phyloP scores from a whole-genome alignment of 2,113 vertebrate genomes.

The Nasalis larvatus region DNA sequence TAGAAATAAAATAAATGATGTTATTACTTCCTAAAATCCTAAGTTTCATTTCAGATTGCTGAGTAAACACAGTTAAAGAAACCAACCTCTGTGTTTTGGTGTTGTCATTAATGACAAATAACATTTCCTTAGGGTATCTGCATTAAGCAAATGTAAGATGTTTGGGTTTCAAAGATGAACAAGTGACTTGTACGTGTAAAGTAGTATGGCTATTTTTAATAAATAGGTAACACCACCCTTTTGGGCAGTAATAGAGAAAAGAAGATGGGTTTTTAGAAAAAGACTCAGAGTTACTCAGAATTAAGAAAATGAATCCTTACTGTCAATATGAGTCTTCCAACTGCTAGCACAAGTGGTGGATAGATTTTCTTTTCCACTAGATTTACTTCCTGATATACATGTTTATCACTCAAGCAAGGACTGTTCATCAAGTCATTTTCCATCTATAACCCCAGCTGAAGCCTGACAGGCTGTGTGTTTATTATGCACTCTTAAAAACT shows the following conservation, averaged over 20 bases:
- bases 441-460: slow-evolving; percentile 84
- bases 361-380: slow-evolving; percentile 87
- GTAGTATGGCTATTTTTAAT: neutral
- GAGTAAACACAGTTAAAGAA: neutral
- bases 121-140: neutral
- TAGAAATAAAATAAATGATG: neutral
- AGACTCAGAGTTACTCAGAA: slow-evolving; percentile 63
- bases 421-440: slow-evolving; percentile 84
- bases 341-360: slow-evolving; percentile 81
- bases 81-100: neutral
- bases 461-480: slow-evolving; percentile 82
- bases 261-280: neutral
- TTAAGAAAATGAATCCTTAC: slow-evolving; percentile 79
- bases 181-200: neutral
- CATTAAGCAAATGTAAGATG: neutral
- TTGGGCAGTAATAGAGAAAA: neutral
- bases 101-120: neutral
- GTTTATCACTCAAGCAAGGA: slow-evolving; percentile 88
- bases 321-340: slow-evolving; percentile 67
- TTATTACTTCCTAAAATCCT: neutral
- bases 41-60: neutral
- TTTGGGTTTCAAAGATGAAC: slow-evolving; percentile 44
- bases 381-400: slow-evolving; percentile 90
- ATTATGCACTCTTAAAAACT: slow-evolving; percentile 73
- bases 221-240: neutral